phyloP scores from a whole-genome alignment of 2,888 invertebrate species.

The Nemurella pictetii region DNA sequence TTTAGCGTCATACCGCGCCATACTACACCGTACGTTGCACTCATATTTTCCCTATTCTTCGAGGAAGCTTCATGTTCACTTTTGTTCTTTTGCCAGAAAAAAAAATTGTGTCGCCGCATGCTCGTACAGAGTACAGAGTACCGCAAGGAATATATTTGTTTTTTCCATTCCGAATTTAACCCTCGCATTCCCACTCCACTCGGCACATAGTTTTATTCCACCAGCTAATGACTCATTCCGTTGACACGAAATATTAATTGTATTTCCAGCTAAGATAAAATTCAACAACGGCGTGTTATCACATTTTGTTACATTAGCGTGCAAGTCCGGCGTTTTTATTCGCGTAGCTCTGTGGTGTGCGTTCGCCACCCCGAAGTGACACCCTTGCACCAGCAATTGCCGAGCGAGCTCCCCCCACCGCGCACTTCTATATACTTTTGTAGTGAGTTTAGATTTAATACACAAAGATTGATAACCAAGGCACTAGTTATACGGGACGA shows the following conservation, averaged over 20 bases:
- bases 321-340: background rate
- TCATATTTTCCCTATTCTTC: background rate
- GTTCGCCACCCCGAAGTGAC: background rate
- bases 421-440: background rate
- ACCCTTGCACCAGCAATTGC: background rate
- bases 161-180: background rate
- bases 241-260: background rate
- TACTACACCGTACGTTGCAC: background rate
- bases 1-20: background rate
- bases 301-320: background rate
- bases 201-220: background rate
- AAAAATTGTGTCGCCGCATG: background rate
- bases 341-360: background rate
- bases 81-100: background rate
- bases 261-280: background rate
- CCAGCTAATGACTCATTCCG: background rate
- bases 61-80: background rate
- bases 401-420: background rate
- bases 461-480: slow-evolving; percentile 17
- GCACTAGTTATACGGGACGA: background rate
- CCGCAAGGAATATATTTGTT: background rate
- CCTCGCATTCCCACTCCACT: background rate
- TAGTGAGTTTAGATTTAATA: background rate
- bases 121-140: background rate
- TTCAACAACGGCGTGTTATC: background rate